phyloP scores from a whole-genome alignment of 2,888 invertebrate genomes.

The Trachelus stipa region DNA sequence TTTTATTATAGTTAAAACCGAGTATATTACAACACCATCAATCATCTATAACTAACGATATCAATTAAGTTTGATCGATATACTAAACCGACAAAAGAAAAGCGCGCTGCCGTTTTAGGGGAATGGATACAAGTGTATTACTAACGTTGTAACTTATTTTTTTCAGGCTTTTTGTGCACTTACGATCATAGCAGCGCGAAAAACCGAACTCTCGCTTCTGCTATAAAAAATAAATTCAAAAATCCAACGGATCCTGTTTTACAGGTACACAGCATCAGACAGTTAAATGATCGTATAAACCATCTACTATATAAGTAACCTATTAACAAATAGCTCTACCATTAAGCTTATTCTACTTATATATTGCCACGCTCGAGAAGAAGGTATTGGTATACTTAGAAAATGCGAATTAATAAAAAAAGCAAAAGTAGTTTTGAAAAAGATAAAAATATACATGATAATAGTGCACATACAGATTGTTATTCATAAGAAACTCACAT shows the following conservation, averaged over 20 bases:
- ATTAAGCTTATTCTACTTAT: not conserved
- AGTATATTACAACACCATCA: not conserved
- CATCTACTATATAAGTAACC: not conserved
- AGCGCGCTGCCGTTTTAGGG: not conserved
- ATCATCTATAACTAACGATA: not conserved
- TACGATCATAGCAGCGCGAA: not conserved
- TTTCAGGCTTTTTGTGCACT: not conserved
- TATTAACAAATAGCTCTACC: not conserved
- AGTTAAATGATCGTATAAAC: not conserved
- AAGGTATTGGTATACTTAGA: not conserved
- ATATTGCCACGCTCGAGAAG: not conserved
- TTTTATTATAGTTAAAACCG: not conserved
- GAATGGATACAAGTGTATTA: not conserved
- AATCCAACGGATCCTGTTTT: constrained; percentile 4
- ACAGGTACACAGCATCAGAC: not conserved
- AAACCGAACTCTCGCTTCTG: not conserved
- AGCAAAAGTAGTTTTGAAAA: not conserved
- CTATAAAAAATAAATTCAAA: not conserved
- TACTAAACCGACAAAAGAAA: not conserved
- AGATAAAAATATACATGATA: not conserved
- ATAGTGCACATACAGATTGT: not conserved
- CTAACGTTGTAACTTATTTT: not conserved
- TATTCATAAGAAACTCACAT: not conserved
- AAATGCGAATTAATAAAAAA: not conserved
- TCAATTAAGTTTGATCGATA: not conserved